Evolutionary conservation across 2,888 invertebrate species (phyloP).

Genomic region (Apamea crenata): DNA sequence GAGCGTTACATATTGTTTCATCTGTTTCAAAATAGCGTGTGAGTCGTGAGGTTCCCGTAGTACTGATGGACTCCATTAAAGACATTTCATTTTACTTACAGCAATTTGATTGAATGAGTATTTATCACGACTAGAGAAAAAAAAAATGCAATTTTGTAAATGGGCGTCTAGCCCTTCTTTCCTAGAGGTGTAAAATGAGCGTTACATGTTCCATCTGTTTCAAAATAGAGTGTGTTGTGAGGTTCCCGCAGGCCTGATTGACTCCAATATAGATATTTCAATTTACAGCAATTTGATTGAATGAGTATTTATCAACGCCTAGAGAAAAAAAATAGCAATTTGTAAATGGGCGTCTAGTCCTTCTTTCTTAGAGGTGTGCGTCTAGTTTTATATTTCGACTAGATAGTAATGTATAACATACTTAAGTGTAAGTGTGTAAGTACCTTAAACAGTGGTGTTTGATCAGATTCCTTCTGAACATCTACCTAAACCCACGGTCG

Average conservation of each 20-base stretch:
- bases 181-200: neutral
- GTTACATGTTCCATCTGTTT: neutral
- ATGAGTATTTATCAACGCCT: neutral
- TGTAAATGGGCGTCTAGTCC: neutral
- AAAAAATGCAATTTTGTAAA: constrained; percentile 6
- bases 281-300: neutral
- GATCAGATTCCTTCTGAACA: neutral
- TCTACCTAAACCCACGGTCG: neutral
- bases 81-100: neutral
- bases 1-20: neutral
- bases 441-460: neutral
- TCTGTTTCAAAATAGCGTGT: too few species aligned
- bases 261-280: neutral
- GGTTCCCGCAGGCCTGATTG: neutral
- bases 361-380: neutral
- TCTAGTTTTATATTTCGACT: neutral
- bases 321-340: constrained; percentile 4
- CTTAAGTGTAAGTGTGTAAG: neutral
- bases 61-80: neutral
- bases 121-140: neutral
- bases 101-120: neutral
- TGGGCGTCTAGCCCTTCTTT: neutral
- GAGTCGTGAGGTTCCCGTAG: too few species aligned
- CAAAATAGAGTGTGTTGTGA: too few species aligned
- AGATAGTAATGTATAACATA: neutral